A percentile compares a stretch with the other conserved stretches of the same genome.
phyloP scores from a whole-genome alignment of 1,140 invertebrate genomes.

The Saccostrea glomerata region DNA sequence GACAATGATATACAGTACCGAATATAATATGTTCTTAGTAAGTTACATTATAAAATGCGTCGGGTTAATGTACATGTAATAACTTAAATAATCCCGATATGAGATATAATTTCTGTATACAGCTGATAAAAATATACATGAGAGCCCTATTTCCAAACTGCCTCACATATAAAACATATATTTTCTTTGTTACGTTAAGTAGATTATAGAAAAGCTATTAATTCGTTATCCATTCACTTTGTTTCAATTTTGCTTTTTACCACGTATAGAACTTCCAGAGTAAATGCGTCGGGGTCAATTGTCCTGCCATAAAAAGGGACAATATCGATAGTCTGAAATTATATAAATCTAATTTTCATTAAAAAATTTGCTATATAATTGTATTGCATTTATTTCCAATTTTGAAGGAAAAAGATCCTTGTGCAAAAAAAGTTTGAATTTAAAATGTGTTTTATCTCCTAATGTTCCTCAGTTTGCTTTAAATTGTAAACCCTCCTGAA shows the following conservation, averaged over 20 bases:
- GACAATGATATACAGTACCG: background rate
- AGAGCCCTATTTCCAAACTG: background rate
- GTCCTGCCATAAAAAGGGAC: background rate
- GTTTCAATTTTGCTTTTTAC: background rate
- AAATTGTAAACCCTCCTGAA: too few relatives aligned
- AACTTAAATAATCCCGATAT: background rate
- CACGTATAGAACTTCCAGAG: background rate
- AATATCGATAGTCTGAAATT: slow-evolving; percentile 12
- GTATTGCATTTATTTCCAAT: too few relatives aligned
- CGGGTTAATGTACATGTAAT: too few relatives aligned
- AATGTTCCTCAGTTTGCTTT: too few relatives aligned
- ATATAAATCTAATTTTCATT: background rate
- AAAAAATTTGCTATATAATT: too few relatives aligned
- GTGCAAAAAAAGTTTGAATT: too few relatives aligned
- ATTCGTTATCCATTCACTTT: background rate
- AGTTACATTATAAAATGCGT: background rate
- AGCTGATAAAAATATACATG: background rate
- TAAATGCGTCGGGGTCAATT: slow-evolving; percentile 11
- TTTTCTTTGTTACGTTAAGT: background rate
- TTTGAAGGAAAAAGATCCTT: too few relatives aligned
- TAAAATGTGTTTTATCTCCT: too few relatives aligned
- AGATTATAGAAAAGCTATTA: background rate
- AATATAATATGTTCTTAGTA: background rate
- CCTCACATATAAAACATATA: background rate
- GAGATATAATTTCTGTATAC: background rate